Evolutionary conservation across 2,797 vertebrate species (phyloP).

Genomic region (Protosalanx chinensis): DNA sequence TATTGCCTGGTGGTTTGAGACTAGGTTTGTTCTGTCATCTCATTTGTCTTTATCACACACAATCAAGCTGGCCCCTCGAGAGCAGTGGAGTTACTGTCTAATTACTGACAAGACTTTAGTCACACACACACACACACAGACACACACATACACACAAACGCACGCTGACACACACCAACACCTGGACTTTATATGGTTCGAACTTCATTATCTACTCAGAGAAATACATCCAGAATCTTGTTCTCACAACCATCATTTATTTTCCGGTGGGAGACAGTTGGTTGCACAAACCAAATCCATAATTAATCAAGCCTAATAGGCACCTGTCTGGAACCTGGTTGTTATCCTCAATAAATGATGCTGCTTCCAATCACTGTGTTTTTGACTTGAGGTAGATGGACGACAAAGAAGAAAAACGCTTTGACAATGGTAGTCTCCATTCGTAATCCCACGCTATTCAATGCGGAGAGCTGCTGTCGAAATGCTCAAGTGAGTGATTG

Average conservation of each 20-base stretch:
- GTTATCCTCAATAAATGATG: constrained; percentile 59
- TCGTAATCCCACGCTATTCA: not conserved
- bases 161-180: not conserved
- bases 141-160: not conserved
- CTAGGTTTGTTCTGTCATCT: constrained; percentile 62
- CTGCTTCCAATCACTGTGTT: constrained; percentile 37
- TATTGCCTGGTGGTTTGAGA: constrained; percentile 58
- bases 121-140: not conserved
- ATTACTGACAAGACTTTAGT: constrained; percentile 55
- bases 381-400: constrained; percentile 49
- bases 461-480: not conserved
- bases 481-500: not conserved
- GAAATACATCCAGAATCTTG: constrained; percentile 29
- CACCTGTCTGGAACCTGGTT: constrained; percentile 58
- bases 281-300: constrained; percentile 63
- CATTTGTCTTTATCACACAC: constrained; percentile 67
- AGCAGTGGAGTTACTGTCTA: constrained; percentile 52
- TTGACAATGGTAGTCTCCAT: not conserved
- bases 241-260: constrained; percentile 49
- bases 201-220: constrained; percentile 42
- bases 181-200: constrained; percentile 1
- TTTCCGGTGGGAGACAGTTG: constrained; percentile 49
- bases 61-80: constrained; percentile 55
- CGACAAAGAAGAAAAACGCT: not conserved
- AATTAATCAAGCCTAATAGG: constrained; percentile 69